Base-by-base conservation (phyloP, 2,888 invertebrate species). In the Ectemnius cavifrons region DNA sequence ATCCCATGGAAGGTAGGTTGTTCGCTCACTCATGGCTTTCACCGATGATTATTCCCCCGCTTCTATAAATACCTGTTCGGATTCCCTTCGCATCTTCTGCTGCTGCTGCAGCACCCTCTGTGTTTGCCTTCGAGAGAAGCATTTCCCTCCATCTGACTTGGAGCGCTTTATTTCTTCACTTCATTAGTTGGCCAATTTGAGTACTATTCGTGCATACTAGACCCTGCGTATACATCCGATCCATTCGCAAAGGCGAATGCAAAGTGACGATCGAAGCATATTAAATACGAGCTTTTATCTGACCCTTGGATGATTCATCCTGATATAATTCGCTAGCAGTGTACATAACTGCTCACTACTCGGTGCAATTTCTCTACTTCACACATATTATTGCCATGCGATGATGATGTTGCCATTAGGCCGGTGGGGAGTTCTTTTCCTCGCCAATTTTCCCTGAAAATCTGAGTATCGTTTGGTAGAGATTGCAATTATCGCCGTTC, bases 1-100 rank as follows among this genome's bases (percentile, higher is more conserved):
- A 82, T 84, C 76, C 77, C 80, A 78, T 76, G 74, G 75, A 80
- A 83, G 76, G 77, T 61, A 71, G 80, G 71, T 67, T 67, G 69
- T 11, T 37, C 37, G 37, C 37, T 37, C 8, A 6, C 8, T 37
- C 60, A 58, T 70, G 66, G 76, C 77, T 71, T 79, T 78, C 77
- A 0, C 74, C 66, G 80, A 84, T 87, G 82, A 86, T 86, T 86
- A 86, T 86, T 85, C 84, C 78, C 83, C 63, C 60, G 78, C 67
- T 76, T 79, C 81, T 67, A 77, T 78, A 80, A 75, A 73, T 77
- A 67, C 71, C 75, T 76, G 72, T 66, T 74, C 63, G 59, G 13
- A 13, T 59, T 37, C 37, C 37, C 37, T 37, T 6, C 8, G 37
- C 37, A 23, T 3, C 23, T 23, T 23, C 23, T 23, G 14, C 52